A percentile compares a stretch with the other conserved stretches of the same genome.
These are phyloP conservation scores for Indicator indicator DNA, from an alignment of 2,113 vertebrate species.

Conservation along the genomic window DNA sequence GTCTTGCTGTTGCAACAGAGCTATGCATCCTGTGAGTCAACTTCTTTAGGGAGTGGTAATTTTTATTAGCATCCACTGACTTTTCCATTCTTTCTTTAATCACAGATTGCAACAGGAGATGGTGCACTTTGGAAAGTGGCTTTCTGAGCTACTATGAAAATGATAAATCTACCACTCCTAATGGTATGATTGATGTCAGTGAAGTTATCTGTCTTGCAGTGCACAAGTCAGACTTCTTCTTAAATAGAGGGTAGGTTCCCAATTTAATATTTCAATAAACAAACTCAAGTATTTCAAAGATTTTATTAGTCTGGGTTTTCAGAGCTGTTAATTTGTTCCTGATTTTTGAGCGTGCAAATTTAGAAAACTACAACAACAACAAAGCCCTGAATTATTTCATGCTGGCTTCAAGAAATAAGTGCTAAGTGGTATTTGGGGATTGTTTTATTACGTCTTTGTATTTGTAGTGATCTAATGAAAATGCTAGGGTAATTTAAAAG, in stretches of 20 bases:
- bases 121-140: slow-evolving; percentile 93
- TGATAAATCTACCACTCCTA: slow-evolving; percentile 81
- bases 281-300: background rate
- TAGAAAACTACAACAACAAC: background rate
- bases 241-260: slow-evolving; percentile 82
- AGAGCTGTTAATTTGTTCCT: background rate
- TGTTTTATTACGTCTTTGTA: background rate
- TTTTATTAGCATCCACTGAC: background rate
- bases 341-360: background rate
- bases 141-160: slow-evolving; percentile 94
- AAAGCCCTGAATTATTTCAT: background rate
- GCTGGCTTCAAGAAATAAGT: background rate
- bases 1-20: background rate
- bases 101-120: slow-evolving; percentile 87
- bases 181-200: slow-evolving; percentile 85
- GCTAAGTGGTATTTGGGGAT: background rate
- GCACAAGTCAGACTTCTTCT: slow-evolving; percentile 78
- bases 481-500: slow-evolving; percentile 1
- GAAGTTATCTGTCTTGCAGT: slow-evolving; percentile 85
- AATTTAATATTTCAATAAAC: background rate
- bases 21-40: background rate
- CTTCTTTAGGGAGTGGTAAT: background rate
- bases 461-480: background rate
- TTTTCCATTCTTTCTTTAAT: slow-evolving; percentile 26
- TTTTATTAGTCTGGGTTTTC: background rate